phyloP scores from a whole-genome alignment of 2,888 invertebrate species.

The Apodemia zela region DNA sequence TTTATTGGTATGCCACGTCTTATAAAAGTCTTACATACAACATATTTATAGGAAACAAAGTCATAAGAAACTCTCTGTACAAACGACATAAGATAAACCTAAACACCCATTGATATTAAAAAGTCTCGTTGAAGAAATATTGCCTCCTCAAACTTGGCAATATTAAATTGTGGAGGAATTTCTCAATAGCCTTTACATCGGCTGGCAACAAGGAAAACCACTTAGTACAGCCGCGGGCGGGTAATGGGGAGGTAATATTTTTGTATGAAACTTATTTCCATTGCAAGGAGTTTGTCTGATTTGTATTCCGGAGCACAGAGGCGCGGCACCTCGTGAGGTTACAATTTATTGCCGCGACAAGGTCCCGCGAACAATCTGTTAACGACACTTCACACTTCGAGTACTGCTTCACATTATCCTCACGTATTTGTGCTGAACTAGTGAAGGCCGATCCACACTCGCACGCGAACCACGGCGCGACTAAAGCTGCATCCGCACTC shows the following conservation, averaged over 20 bases:
- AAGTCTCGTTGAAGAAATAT: not conserved
- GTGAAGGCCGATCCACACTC: too few relatives aligned
- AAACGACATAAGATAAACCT: not conserved
- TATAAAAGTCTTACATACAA: too few relatives aligned
- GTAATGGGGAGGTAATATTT: not conserved
- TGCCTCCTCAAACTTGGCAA: not conserved
- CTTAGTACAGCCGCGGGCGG: not conserved
- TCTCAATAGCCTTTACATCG: not conserved
- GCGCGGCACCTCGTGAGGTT: not conserved
- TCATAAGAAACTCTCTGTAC: too few relatives aligned
- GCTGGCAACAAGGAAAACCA: not conserved
- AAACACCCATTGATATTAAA: not conserved
- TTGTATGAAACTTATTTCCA: not conserved
- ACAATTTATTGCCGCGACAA: too few relatives aligned
- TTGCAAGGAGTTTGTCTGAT: not conserved
- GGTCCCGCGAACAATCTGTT: too few relatives aligned
- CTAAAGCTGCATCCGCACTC: too few relatives aligned
- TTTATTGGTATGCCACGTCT: too few relatives aligned
- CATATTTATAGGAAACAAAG: too few relatives aligned
- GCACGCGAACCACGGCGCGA: too few relatives aligned
- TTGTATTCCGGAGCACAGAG: not conserved
- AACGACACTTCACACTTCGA: too few relatives aligned
- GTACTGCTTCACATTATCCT: too few relatives aligned
- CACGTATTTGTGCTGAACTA: too few relatives aligned
- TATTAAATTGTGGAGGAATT: not conserved